A percentile compares a stretch with the other conserved stretches of the same genome.
phyloP scores from a whole-genome alignment of 2,888 invertebrate species.

The Crematogaster levior region DNA sequence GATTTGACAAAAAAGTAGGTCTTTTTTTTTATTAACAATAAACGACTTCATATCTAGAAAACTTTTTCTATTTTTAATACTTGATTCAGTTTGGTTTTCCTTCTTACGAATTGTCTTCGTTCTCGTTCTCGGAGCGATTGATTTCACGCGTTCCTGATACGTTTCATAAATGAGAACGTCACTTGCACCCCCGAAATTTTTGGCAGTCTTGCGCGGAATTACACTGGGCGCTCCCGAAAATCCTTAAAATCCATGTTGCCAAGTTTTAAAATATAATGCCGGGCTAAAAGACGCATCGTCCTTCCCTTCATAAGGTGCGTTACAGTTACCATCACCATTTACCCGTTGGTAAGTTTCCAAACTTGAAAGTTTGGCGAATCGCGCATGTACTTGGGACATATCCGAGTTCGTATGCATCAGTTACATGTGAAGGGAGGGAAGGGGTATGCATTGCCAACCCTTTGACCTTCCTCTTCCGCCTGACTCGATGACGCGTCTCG shows the following conservation, averaged over 20 bases:
- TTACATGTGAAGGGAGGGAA: neutral
- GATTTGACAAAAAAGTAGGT: neutral
- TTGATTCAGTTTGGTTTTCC: conserved; percentile 25
- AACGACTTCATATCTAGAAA: neutral
- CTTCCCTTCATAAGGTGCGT: conserved; percentile 31
- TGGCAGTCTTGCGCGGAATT: conserved; percentile 40
- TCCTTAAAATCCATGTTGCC: conserved; percentile 73
- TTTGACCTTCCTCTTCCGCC: conserved; percentile 8
- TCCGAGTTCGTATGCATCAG: conserved; percentile 36
- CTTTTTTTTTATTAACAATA: neutral
- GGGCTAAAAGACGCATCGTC: conserved; percentile 55
- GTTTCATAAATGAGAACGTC: neutral
- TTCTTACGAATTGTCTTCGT: conserved; percentile 9
- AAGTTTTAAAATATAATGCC: conserved; percentile 72
- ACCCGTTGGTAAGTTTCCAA: conserved; percentile 77
- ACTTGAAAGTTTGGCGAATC: conserved; percentile 72
- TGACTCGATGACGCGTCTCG: neutral
- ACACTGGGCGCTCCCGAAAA: conserved; percentile 58
- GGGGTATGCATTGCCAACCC: neutral
- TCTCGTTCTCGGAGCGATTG: conserved; percentile 43
- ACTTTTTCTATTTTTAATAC: neutral
- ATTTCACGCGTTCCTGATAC: conserved; percentile 25
- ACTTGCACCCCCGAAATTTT: conserved; percentile 38
- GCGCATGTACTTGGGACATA: conserved; percentile 56
- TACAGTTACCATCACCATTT: conserved; percentile 66